A percentile compares a stretch with the other conserved stretches of the same genome.
These are phyloP conservation scores for Antedon mediterranea DNA, from an alignment of 53 echinoderm and acorn worm genomes.

Conservation along the genomic window DNA sequence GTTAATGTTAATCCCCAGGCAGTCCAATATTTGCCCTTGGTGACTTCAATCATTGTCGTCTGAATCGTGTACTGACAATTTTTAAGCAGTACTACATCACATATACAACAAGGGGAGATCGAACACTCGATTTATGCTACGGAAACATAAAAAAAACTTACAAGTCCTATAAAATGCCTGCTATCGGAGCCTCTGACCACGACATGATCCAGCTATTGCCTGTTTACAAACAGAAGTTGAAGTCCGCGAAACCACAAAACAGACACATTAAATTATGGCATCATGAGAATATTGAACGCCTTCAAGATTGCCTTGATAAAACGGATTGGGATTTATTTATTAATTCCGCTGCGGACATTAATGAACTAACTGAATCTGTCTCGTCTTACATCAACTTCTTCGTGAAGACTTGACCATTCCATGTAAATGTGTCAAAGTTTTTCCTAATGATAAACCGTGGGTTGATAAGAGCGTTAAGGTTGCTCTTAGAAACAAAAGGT, in stretches of 20 bases:
- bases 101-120: background rate
- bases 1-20: background rate
- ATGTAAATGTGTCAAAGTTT: no score
- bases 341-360: no score
- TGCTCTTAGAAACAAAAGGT: background rate
- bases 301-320: no score
- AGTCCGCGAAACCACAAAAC: background rate
- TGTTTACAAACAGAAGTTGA: background rate
- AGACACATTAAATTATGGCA: background rate
- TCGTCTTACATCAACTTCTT: no score
- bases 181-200: background rate
- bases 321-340: no score
- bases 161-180: background rate
- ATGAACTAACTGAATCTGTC: background rate
- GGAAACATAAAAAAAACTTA: background rate
- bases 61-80: background rate
- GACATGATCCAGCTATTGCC: background rate
- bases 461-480: no score
- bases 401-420: no score
- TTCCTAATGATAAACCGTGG: no score
- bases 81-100: background rate
- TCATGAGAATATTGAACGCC: background rate
- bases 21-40: background rate
- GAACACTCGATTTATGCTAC: background rate
- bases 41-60: slow-evolving; percentile 4